These are phyloP conservation scores for Parnassius smintheus DNA, from an alignment of 2,888 invertebrate genomes.

Conservation along the genomic window DNA sequence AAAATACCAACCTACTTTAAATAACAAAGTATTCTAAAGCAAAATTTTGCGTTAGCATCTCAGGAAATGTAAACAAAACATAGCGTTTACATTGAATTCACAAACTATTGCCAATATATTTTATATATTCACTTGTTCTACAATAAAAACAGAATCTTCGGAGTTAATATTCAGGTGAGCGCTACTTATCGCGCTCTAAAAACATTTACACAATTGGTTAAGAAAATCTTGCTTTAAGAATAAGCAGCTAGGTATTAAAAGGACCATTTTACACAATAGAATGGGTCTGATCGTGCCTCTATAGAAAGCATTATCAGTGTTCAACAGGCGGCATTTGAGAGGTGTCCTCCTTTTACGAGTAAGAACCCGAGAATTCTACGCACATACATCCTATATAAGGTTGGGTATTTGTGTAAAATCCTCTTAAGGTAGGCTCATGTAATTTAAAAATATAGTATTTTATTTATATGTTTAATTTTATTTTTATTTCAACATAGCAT, in stretches of 20 bases:
- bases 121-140: slow-evolving; percentile 19
- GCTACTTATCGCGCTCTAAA: slow-evolving; percentile 27
- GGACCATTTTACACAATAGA: slow-evolving; percentile 29
- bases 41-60: not conserved
- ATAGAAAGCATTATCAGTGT: slow-evolving; percentile 30
- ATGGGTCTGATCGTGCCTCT: slow-evolving; percentile 28
- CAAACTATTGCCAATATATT: slow-evolving; percentile 9
- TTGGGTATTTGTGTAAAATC: slow-evolving; percentile 25
- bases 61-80: slow-evolving; percentile 15
- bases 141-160: slow-evolving; percentile 18
- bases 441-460: slow-evolving; percentile 10
- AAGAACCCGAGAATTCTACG: slow-evolving; percentile 24
- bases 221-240: slow-evolving; percentile 25
- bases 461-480: slow-evolving; percentile 1
- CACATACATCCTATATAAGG: slow-evolving; percentile 27
- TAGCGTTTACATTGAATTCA: not conserved
- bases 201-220: slow-evolving; percentile 29
- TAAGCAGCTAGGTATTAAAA: slow-evolving; percentile 27
- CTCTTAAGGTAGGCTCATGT: slow-evolving; percentile 17
- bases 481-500: slow-evolving; percentile 1
- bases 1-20: too few relatives aligned
- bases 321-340: slow-evolving; percentile 28
- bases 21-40: too few relatives aligned
- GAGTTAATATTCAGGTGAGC: slow-evolving; percentile 26
- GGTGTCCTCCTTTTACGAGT: slow-evolving; percentile 30